Base-by-base conservation (phyloP, 23 tunicate genomes). In the Halocynthia roretzi region DNA sequence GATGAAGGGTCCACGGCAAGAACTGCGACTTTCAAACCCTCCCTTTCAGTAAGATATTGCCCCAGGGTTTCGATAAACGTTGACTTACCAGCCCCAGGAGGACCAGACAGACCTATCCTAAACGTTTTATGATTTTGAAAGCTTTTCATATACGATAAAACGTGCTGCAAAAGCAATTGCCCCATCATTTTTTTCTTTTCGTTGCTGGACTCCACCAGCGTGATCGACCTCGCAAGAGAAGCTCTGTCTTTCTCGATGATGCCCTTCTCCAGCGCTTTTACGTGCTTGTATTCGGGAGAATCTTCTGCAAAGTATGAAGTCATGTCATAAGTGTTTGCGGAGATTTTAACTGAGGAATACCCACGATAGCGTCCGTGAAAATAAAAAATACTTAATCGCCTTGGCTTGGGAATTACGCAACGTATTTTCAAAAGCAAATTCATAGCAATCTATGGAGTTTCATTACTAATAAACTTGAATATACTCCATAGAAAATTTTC, bases 81-180 rank as follows among this genome's bases (percentile, higher is more conserved):
- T 2, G 99, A 96, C 74, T 96, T 96, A 53, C 99, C 99, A 21
- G 99, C 99, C 12, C 99, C 99, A 8, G 99, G 99, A 5, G 99
- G 99, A 6, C 99, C 99, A 51, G 99, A 91, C 8, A 96, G 84
- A 4, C 99, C 99, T 49, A 96, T 82, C 12, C 99, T 53, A 19
- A 96, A 56, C 7, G 96, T 75, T 54, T 56, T 31, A 23, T 56
- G 18, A n/a, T 18, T 15, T 50, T 56, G 15, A 7, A 71, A 48
- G 56, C 57, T 53, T 17, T 61, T 8, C 53, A 50, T 54, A 7
- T 49, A 18, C 8, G 87, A 52, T 62, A 89, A 54, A 18, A 88
- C 77, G 63, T 56, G 20, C 65, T 85, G 91, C 64, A 94, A 58
- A 52, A 94, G 49, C 9, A 81, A 70, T 68, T 94, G 99, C 14